Evolutionary conservation across 37 sponge, comb jelly and placozoan genomes (phyloP).

Genomic region (Oopsacas minuta): DNA sequence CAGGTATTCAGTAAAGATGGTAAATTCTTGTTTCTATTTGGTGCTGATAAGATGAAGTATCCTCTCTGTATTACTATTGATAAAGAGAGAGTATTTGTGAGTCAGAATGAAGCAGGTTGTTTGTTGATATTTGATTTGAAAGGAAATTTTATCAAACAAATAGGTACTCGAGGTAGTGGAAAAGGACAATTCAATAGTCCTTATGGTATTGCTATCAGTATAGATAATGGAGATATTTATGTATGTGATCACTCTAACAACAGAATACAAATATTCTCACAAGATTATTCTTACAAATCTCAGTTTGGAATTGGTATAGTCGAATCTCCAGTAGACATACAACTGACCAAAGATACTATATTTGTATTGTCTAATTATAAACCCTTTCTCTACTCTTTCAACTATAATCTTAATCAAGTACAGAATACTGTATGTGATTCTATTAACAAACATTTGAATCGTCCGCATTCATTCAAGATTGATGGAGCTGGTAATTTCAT

Average conservation of each 20-base stretch:
- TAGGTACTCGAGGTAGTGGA: neutral
- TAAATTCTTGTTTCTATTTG: neutral
- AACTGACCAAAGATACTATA: neutral
- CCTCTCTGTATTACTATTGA: neutral
- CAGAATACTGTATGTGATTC: neutral
- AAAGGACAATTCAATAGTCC: neutral
- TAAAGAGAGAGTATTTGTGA: slow-evolving; percentile 14
- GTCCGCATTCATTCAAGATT: neutral
- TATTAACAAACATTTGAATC: neutral
- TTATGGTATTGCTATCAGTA: neutral
- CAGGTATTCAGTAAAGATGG: neutral
- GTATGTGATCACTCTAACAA: neutral
- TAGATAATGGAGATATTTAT: neutral
- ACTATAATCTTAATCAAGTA: neutral
- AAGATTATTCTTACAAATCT: neutral
- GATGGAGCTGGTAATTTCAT: neutral
- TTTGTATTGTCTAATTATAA: neutral
- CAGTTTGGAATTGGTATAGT: neutral
- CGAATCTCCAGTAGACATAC: neutral
- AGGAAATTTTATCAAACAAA: neutral
- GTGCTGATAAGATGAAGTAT: neutral
- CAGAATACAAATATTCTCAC: neutral
- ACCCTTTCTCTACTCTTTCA: neutral
- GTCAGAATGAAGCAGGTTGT: neutral
- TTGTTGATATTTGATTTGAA: neutral